Evolutionary conservation across 2,113 vertebrate species (phyloP).

Genomic region (Myrmecophaga tridactyla): DNA sequence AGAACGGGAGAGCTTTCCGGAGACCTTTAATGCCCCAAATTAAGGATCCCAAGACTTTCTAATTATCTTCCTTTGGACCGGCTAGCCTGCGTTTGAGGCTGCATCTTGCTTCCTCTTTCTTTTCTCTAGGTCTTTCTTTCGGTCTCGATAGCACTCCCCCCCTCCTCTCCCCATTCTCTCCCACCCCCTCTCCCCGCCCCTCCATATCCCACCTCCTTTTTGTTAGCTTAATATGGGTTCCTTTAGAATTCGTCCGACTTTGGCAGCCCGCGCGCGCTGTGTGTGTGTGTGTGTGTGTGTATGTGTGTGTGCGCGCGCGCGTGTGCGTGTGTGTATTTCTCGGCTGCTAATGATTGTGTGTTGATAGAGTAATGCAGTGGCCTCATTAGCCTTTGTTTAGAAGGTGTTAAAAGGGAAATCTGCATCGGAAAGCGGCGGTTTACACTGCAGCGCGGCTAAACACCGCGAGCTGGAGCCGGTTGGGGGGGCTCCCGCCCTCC

Average conservation of each 20-base stretch:
- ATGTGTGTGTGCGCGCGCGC: accelerated
- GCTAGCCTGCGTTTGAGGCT: not conserved
- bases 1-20: not conserved
- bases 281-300: too few relatives aligned
- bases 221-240: constrained; percentile 68
- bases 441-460: constrained; percentile 42
- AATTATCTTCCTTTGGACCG: not conserved
- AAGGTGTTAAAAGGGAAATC: constrained; percentile 87
- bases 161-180: not conserved
- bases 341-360: constrained; percentile 84
- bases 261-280: constrained; percentile 3
- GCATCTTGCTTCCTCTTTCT: not conserved
- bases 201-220: constrained; percentile 61
- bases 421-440: constrained; percentile 79
- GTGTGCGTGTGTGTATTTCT: constrained; percentile 47
- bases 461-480: not conserved
- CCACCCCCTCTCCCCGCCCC: not conserved
- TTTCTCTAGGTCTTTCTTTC: not conserved
- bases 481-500: not conserved
- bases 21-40: not conserved
- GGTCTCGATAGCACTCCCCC: not conserved
- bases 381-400: constrained; percentile 89
- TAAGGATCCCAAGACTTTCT: not conserved
- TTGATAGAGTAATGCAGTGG: constrained; percentile 85
- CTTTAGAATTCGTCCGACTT: constrained; percentile 70